These are phyloP conservation scores for Columba janthina DNA, from an alignment of 2,113 vertebrate species.

Conservation along the genomic window DNA sequence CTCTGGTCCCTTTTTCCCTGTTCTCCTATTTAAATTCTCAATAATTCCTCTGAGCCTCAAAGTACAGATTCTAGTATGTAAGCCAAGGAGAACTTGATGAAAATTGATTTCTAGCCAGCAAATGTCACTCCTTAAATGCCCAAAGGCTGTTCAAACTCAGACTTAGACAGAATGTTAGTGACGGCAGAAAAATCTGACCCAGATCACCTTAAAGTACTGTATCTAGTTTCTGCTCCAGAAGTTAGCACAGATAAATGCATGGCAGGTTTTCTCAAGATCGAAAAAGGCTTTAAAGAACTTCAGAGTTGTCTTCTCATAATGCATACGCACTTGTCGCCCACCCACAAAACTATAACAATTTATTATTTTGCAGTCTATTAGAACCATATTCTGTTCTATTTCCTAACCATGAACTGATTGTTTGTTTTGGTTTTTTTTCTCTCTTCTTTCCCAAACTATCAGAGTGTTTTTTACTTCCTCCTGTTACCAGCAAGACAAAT, in stretches of 20 bases:
- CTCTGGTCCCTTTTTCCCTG: background rate
- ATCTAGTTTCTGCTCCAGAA: background rate
- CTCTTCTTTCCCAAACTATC: background rate
- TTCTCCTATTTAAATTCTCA: constrained; percentile 8
- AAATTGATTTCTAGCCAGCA: constrained; percentile 54
- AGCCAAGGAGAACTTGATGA: constrained; percentile 36
- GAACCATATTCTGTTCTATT: background rate
- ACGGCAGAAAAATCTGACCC: background rate
- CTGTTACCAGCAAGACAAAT: background rate
- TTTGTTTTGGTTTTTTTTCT: background rate
- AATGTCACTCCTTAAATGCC: constrained; percentile 43
- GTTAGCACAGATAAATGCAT: background rate
- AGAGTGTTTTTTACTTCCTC: background rate
- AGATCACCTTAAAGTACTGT: background rate
- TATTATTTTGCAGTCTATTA: background rate
- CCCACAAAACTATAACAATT: background rate
- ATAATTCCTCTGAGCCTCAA: constrained; percentile 19
- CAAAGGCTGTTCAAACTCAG: constrained; percentile 38
- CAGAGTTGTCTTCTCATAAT: background rate
- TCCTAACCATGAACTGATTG: background rate
- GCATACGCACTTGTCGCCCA: background rate
- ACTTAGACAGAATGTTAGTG: background rate
- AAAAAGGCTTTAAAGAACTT: background rate
- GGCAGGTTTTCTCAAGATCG: background rate
- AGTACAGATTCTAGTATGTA: background rate